Base-by-base conservation (phyloP, 2,797 vertebrate species). In the Pangasius macronema region DNA sequence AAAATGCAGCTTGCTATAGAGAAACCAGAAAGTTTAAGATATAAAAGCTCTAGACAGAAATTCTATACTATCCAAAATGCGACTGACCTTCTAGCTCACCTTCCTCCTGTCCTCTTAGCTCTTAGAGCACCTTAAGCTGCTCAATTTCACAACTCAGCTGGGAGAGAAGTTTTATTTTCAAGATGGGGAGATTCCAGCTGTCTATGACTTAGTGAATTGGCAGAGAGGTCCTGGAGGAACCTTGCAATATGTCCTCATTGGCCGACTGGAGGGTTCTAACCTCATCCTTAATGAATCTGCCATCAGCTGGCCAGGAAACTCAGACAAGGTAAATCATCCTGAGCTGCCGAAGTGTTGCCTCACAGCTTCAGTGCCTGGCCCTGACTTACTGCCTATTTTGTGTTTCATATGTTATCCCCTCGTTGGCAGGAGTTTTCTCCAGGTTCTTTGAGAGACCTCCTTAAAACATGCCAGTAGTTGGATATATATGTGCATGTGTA, bases 201-300 rank as follows among this genome's bases (percentile, higher is more conserved):
- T 94, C 46, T 96, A 96, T 20, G 95, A 96, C 89, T 89, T 96
- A 33, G 92, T 96, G 42, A 96, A 96, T 91, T 96, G 95, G 96
- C 94, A 96, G 89, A 93, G 73, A 3, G 90, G 59, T 14, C 33
- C 92, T 3, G 85, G 91, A 0, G 94, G 94, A 0, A 42, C 85
- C 8, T 89, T 93, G 7, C 91, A 88, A 57, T 90, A 94, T 4
- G 91, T 92, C 53, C 85, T 91, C 27, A 91, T 96, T 0, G 96
- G 96, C 30, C 89, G 51, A 5, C 92, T 96, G 73, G 91, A 95
- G 7, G 94, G 93, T 0, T 93, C 90, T 63, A 88, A 96, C 22
- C 87, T 96, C 36, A 51, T 88, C 5, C 85, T 96, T 13, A 93
- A 95, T 16, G 92, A 95, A n/a, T 93, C 94, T 6, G 91, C 89